phyloP scores from a whole-genome alignment of 2,797 vertebrate species.

The Sebastes oblongus region DNA sequence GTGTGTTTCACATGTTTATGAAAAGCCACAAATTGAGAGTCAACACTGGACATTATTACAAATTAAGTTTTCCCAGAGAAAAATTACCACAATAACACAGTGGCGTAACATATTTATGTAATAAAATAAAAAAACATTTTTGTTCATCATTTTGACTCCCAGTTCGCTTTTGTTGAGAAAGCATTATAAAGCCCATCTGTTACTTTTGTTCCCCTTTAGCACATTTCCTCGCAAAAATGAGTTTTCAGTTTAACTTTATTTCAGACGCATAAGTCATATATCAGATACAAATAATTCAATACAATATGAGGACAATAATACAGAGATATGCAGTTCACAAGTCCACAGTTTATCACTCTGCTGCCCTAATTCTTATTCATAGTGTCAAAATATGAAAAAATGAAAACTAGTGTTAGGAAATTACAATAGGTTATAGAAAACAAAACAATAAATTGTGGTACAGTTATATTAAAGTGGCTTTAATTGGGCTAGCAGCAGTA shows the following conservation, averaged over 20 bases:
- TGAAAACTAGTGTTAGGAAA: rapidly evolving
- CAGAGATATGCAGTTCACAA: no score
- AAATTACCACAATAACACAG: neutral
- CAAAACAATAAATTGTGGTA: neutral
- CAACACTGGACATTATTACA: neutral
- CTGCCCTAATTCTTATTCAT: neutral
- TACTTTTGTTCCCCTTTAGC: neutral
- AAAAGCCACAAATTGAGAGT: neutral
- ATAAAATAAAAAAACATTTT: neutral
- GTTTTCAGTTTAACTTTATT: no score
- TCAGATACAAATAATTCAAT: rapidly evolving
- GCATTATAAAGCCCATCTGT: neutral
- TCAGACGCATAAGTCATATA: no score
- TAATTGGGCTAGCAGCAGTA: neutral
- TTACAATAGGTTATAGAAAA: neutral
- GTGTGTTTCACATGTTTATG: neutral
- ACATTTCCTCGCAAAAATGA: neutral
- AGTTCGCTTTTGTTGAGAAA: neutral
- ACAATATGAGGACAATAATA: no score
- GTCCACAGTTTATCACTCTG: neutral
- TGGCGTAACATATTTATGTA: neutral
- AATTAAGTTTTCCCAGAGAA: no score
- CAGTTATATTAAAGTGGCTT: neutral
- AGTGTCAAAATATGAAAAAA: neutral
- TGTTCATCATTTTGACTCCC: neutral